Evolutionary conservation across 2,113 vertebrate species (phyloP).

Genomic region (Coturnix japonica): DNA sequence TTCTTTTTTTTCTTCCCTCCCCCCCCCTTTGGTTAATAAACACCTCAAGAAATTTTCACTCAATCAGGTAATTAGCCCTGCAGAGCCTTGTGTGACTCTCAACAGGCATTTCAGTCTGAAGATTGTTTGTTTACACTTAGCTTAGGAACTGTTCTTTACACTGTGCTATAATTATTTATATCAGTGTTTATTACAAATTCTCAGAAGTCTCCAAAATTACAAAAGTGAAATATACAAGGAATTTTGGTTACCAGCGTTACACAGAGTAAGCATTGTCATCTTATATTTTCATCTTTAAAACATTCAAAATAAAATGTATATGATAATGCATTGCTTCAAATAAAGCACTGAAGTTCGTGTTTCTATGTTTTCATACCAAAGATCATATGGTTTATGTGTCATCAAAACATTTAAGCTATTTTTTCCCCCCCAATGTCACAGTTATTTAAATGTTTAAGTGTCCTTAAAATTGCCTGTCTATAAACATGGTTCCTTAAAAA

Average conservation of each 20-base stretch:
- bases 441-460: conserved; percentile 18
- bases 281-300: neutral
- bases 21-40: neutral
- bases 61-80: neutral
- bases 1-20: neutral
- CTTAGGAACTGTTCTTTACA: neutral
- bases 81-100: neutral
- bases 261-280: neutral
- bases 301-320: neutral
- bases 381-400: neutral
- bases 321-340: neutral
- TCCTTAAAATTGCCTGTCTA: conserved; percentile 32
- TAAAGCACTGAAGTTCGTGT: neutral
- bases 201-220: neutral
- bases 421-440: conserved; percentile 23
- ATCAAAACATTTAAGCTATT: conserved; percentile 23
- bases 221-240: neutral
- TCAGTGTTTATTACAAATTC: neutral
- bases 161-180: neutral
- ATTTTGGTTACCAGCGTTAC: neutral
- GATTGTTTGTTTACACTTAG: neutral
- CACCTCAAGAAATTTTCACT: neutral
- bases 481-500: neutral
- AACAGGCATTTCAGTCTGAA: neutral
- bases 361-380: neutral